A percentile compares a stretch with the other conserved stretches of the same genome.
phyloP scores from a whole-genome alignment of 2,113 vertebrate genomes.

The Osmerus eperlanus region DNA sequence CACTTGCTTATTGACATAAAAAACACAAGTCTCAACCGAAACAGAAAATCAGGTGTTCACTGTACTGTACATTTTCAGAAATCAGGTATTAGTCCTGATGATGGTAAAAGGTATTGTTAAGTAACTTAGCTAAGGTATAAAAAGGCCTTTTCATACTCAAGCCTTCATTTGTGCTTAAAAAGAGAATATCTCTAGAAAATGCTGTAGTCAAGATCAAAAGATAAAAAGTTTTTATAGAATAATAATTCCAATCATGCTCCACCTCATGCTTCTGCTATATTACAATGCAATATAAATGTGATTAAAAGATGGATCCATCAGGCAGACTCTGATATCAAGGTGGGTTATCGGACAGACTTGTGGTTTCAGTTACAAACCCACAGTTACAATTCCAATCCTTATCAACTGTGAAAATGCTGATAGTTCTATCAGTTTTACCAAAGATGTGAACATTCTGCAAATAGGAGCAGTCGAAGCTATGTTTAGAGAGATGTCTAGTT shows the following conservation, averaged over 20 bases:
- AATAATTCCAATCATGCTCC: conserved; percentile 22
- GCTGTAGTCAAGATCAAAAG: conserved; percentile 41
- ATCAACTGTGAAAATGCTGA: too few relatives aligned
- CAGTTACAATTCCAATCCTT: background rate
- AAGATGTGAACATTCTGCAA: too few relatives aligned
- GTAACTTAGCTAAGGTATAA: conserved; percentile 30
- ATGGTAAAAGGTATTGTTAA: conserved; percentile 14
- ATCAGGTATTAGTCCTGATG: conserved; percentile 20
- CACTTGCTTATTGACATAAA: background rate
- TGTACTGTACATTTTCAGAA: background rate
- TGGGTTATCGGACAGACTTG: background rate
- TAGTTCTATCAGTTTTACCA: too few relatives aligned
- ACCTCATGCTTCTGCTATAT: conserved; percentile 4
- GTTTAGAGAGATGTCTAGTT: background rate
- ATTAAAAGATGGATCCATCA: conserved; percentile 32
- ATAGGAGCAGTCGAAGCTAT: too few relatives aligned
- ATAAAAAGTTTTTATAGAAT: conserved; percentile 39
- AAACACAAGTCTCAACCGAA: background rate
- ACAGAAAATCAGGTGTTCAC: background rate
- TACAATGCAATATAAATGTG: conserved; percentile 35
- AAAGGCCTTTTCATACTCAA: conserved; percentile 40
- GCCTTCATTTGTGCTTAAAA: conserved; percentile 30
- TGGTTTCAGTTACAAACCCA: background rate
- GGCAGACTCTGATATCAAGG: conserved; percentile 16
- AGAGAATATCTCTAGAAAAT: conserved; percentile 35